These are phyloP conservation scores for Ailurus styani DNA, from an alignment of 2,113 vertebrate genomes.

Conservation along the genomic window DNA sequence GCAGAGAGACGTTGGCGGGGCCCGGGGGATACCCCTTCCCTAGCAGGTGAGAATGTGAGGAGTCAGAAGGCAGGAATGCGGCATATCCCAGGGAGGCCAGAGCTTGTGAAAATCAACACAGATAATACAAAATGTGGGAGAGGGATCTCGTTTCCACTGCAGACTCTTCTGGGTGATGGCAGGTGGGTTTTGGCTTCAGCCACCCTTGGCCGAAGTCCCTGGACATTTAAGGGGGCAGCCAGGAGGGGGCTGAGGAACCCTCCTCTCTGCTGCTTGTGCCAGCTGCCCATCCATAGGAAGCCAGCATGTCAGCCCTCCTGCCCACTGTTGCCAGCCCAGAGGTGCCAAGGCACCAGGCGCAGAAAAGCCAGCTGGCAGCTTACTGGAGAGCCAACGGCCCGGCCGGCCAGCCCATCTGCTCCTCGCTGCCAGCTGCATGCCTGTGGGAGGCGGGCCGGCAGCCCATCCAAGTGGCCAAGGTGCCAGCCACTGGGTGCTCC, in stretches of 20 bases:
- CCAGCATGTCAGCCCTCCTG: slow-evolving; percentile 21
- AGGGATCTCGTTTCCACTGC: fast-evolving
- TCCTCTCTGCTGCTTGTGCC: neutral
- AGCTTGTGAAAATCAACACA: neutral
- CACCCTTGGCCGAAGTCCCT: fast-evolving
- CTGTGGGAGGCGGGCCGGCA: slow-evolving; percentile 34
- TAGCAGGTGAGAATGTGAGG: fast-evolving
- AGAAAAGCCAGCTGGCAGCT: slow-evolving; percentile 70
- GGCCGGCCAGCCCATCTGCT: slow-evolving; percentile 67
- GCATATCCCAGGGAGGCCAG: neutral
- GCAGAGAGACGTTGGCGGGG: neutral
- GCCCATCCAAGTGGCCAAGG: slow-evolving; percentile 32
- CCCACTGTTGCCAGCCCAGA: slow-evolving; percentile 46
- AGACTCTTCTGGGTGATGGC: fast-evolving
- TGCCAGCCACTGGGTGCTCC: slow-evolving; percentile 38
- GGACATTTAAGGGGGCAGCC: slow-evolving; percentile 3
- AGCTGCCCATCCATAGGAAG: slow-evolving; percentile 62
- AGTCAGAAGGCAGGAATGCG: neutral
- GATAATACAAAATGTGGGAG: neutral
- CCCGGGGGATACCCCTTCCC: fast-evolving
- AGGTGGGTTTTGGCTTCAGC: neutral
- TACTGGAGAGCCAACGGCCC: neutral
- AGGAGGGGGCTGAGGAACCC: neutral
- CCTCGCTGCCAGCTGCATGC: slow-evolving; percentile 30
- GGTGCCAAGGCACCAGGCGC: slow-evolving; percentile 67